Percentiles rank a stretch among this genome's conserved stretches.
phyloP scores from a whole-genome alignment of 2,113 vertebrate genomes.

The Epinephelus fuscoguttatus region DNA sequence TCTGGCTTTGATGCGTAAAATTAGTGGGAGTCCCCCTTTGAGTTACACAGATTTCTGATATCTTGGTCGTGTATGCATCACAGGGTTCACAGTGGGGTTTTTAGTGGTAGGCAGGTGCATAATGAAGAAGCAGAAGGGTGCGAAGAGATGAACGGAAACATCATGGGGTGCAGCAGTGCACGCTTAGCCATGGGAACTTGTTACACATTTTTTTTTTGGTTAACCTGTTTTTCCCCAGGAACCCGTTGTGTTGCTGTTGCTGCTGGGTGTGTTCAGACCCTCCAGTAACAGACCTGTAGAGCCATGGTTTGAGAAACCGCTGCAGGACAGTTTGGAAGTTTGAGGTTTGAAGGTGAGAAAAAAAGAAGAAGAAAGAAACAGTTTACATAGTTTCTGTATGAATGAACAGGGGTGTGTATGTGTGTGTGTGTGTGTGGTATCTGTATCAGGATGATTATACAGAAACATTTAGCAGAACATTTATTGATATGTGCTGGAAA shows the following conservation, averaged over 20 bases:
- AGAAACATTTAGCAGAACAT: neutral
- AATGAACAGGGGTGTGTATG: constrained; percentile 16
- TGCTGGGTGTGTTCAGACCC: neutral
- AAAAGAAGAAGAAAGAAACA: neutral
- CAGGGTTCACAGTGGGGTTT: neutral
- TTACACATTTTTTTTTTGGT: no score
- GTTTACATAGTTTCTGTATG: constrained; percentile 40
- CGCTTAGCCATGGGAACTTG: no score
- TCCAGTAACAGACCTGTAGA: constrained; percentile 12
- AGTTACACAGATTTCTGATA: neutral
- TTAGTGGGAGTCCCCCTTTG: constrained; percentile 5
- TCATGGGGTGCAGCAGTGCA: no score
- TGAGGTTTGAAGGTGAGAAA: neutral
- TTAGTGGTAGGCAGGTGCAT: neutral
- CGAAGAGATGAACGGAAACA: neutral
- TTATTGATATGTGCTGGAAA: neutral
- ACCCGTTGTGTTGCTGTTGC: neutral
- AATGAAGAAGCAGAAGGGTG: neutral
- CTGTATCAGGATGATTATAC: neutral
- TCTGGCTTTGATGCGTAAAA: neutral
- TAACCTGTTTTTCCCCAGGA: no score
- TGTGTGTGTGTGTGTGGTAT: constrained; percentile 27
- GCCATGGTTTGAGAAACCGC: neutral
- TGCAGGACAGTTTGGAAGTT: neutral
- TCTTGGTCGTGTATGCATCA: neutral